Conservation (phyloP, 2,797 vertebrate species). For the Galagoides demidoff region DNA sequence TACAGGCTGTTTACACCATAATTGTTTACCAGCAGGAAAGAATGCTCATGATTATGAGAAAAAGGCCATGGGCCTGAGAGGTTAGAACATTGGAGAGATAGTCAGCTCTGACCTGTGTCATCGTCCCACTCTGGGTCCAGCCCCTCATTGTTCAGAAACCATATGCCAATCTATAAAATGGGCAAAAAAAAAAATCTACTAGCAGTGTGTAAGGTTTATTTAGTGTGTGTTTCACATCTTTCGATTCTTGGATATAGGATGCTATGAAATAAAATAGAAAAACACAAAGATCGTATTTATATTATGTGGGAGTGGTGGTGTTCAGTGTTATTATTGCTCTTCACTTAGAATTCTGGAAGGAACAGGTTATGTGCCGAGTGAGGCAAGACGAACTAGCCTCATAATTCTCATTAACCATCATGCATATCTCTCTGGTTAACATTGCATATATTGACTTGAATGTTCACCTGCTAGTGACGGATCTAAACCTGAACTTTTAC, state of each 20-base stretch:
- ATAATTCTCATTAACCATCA: conserved; percentile 32
- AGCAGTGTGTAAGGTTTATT: not conserved
- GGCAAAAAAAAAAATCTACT: conserved; percentile 49
- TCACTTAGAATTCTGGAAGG: conserved; percentile 64
- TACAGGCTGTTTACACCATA: conserved; percentile 71
- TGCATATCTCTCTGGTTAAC: conserved; percentile 48
- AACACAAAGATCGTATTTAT: not conserved
- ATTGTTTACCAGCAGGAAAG: conserved; percentile 72
- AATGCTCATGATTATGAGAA: conserved; percentile 63
- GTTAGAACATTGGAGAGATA: conserved; percentile 8
- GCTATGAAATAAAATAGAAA: not conserved
- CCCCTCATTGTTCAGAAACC: conserved; percentile 15
- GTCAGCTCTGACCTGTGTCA: conserved; percentile 39
- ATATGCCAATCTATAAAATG: conserved; percentile 75
- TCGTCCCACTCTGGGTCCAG: conserved; percentile 2
- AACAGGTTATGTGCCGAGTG: conserved; percentile 49
- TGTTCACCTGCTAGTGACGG: conserved; percentile 63
- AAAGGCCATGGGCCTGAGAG: conserved; percentile 36
- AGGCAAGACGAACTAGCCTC: conserved; percentile 48
- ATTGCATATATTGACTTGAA: conserved; percentile 54
- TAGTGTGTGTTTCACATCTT: conserved; percentile 44
- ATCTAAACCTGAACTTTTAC: conserved; percentile 31
- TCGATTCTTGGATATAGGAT: conserved; percentile 20
- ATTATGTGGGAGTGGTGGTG: not conserved
- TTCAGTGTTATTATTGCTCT: conserved; percentile 39